These are phyloP conservation scores for Platycheirus rosarum DNA, from an alignment of 2,888 invertebrate species.

Conservation along the genomic window DNA sequence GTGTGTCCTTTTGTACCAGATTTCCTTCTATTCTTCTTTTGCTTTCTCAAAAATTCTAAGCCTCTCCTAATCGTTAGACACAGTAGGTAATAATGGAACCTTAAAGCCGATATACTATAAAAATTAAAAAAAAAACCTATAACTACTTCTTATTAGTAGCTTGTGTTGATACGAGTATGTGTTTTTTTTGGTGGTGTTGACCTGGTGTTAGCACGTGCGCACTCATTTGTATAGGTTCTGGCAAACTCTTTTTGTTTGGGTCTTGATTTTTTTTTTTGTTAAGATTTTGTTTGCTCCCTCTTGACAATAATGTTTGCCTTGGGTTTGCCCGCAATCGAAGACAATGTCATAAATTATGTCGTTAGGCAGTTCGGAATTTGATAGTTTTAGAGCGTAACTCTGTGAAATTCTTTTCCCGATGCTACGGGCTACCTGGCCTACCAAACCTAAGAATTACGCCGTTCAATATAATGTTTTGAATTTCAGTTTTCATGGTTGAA, in stretches of 20 bases:
- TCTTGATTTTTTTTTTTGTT: background rate
- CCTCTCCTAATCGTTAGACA: conserved; percentile 44
- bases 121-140: background rate
- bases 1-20: conserved; percentile 59
- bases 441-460: background rate
- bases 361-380: conserved; percentile 33
- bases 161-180: conserved; percentile 6
- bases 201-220: conserved; percentile 62
- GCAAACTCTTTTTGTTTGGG: background rate
- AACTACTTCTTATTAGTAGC: conserved; percentile 10
- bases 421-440: too few species aligned
- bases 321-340: conserved; percentile 39
- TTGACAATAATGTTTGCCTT: conserved; percentile 26
- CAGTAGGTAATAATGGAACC: conserved; percentile 37
- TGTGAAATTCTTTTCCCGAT: background rate
- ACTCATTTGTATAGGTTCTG: conserved; percentile 16
- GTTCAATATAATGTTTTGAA: conserved; percentile 33
- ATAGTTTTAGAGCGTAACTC: background rate
- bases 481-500: conserved; percentile 38
- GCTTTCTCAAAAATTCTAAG: conserved; percentile 30
- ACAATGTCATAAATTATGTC: conserved; percentile 45
- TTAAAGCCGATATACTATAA: conserved; percentile 25
- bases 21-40: too few species aligned
- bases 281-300: conserved; percentile 2
- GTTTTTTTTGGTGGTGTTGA: conserved; percentile 21